phyloP scores from a whole-genome alignment of 2,797 vertebrate species.

The Phataginus tricuspis region DNA sequence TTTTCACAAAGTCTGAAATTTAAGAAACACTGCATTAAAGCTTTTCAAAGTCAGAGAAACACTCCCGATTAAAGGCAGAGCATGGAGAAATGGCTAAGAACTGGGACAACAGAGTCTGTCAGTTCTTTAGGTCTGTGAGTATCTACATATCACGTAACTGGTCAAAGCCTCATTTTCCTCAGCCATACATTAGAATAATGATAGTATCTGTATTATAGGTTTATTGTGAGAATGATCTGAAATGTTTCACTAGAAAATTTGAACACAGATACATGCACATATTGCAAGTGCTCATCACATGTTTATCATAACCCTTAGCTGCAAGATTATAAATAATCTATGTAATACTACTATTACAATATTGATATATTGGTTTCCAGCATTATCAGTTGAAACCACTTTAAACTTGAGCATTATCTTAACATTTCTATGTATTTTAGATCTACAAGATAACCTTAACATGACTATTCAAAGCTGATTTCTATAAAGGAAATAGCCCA shows the following conservation, averaged over 20 bases:
- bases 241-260: constrained; percentile 34
- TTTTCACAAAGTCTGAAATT: constrained; percentile 55
- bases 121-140: constrained; percentile 19
- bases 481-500: constrained; percentile 61
- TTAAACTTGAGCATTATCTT: not conserved
- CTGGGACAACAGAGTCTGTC: not conserved
- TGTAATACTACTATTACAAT: not conserved
- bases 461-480: constrained; percentile 40
- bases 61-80: not conserved
- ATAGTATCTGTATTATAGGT: not conserved
- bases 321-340: constrained; percentile 32
- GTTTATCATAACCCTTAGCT: not conserved
- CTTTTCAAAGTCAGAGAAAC: not conserved
- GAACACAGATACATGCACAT: not conserved
- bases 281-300: constrained; percentile 17
- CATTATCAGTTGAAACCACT: constrained; percentile 33
- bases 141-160: not conserved
- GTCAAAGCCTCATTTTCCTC: constrained; percentile 10
- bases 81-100: constrained; percentile 36
- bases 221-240: constrained; percentile 42
- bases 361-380: not conserved
- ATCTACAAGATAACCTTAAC: constrained; percentile 35
- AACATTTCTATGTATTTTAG: constrained; percentile 22
- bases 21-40: constrained; percentile 45
- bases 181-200: not conserved